These are phyloP conservation scores for Caenorhabditis sp. DNA, from an alignment of 2,888 invertebrate genomes.

Conservation along the genomic window DNA sequence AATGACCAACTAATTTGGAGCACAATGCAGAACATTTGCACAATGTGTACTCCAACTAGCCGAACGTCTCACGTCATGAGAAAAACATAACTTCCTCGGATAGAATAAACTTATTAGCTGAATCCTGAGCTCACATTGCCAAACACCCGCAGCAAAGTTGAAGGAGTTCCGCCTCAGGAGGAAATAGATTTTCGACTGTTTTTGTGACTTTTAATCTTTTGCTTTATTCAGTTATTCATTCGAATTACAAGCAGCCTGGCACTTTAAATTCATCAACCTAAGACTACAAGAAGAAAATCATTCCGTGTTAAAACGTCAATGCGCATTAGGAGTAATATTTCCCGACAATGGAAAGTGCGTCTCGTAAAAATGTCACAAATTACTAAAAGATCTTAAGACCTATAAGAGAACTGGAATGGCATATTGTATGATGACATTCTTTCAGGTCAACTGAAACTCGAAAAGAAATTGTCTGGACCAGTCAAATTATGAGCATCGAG, in stretches of 20 bases:
- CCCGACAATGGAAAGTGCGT: too few relatives aligned
- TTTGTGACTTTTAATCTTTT: conserved; percentile 25
- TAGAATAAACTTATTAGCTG: conserved; percentile 10
- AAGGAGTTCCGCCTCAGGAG: background rate
- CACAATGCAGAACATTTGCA: too few relatives aligned
- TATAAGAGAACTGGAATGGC: too few relatives aligned
- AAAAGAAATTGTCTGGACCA: conserved; percentile 27
- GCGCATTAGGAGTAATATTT: background rate
- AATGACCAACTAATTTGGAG: too few relatives aligned
- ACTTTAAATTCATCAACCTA: background rate
- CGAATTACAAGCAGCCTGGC: background rate
- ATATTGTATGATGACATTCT: background rate
- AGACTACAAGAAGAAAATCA: conserved; percentile 17
- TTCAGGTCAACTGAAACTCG: background rate
- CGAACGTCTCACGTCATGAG: conserved; percentile 1
- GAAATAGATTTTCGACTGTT: background rate
- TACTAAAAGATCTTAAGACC: background rate
- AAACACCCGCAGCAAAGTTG: background rate
- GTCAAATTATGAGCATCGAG: conserved; percentile 35
- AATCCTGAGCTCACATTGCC: background rate
- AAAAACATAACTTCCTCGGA: conserved; percentile 3
- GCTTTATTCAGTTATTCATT: background rate
- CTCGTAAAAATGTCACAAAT: too few relatives aligned
- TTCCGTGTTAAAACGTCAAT: background rate
- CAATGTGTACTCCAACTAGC: conserved; percentile 1